phyloP scores from a whole-genome alignment of 2,888 invertebrate genomes.

The Clistopyga incitator region DNA sequence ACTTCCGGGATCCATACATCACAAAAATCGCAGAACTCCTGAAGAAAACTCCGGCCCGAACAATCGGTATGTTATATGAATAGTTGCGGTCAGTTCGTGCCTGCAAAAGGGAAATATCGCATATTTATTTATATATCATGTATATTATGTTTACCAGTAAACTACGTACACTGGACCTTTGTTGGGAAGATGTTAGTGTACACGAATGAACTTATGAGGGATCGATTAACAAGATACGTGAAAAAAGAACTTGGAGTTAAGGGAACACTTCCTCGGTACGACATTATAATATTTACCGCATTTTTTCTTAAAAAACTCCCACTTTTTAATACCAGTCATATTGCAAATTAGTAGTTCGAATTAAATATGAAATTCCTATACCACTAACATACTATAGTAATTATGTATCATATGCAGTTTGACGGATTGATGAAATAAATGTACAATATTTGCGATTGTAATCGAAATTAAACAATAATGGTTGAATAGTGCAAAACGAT shows the following conservation, averaged over 20 bases:
- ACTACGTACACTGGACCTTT: conserved; percentile 71
- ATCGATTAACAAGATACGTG: conserved; percentile 39
- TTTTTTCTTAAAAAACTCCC: background rate
- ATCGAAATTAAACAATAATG: background rate
- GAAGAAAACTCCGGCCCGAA: conserved; percentile 56
- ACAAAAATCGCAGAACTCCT: conserved; percentile 54
- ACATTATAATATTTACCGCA: background rate
- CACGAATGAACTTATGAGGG: conserved; percentile 58
- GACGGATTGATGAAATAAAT: no score
- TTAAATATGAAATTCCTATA: background rate
- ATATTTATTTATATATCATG: no score
- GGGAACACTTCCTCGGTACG: conserved; percentile 56
- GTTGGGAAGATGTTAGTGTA: conserved; percentile 62
- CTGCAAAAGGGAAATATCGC: background rate
- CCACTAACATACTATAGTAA: no score
- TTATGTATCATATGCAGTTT: no score
- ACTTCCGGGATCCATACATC: background rate
- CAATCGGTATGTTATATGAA: conserved; percentile 60
- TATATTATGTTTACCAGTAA: conserved; percentile 57
- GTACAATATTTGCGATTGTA: no score
- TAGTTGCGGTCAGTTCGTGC: background rate
- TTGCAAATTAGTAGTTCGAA: background rate
- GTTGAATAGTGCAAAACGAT: background rate
- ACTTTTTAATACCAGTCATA: background rate
- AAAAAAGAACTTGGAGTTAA: conserved; percentile 54